These are phyloP conservation scores for Rhingia rostrata DNA, from an alignment of 2,888 invertebrate species.

Conservation along the genomic window DNA sequence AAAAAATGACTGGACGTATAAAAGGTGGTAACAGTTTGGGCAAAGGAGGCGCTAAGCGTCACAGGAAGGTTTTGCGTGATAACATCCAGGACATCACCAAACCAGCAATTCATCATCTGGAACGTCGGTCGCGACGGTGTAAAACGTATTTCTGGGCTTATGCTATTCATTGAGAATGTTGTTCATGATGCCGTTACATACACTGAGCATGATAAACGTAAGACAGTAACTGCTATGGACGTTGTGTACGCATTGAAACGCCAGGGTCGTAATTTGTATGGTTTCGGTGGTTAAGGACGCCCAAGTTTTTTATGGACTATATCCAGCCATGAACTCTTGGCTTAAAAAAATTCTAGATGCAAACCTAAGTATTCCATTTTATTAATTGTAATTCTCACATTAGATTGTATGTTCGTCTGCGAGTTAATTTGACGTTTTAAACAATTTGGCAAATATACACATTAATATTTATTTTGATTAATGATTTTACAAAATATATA, in stretches of 20 bases:
- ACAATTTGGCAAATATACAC: too few species aligned
- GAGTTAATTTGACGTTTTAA: too few species aligned
- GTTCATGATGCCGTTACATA: constrained; percentile 93
- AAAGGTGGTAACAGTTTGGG: constrained; percentile 91
- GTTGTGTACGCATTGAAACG: constrained; percentile 93
- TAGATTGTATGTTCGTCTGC: constrained; percentile 44
- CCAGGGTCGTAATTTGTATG: constrained; percentile 91
- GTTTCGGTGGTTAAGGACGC: constrained; percentile 87
- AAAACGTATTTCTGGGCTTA: constrained; percentile 89
- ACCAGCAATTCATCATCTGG: constrained; percentile 90
- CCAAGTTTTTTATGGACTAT: neutral
- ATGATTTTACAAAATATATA: too few species aligned
- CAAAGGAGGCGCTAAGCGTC: constrained; percentile 92
- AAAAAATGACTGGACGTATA: constrained; percentile 90
- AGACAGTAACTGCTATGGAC: constrained; percentile 95
- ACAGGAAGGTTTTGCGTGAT: constrained; percentile 91
- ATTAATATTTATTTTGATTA: too few species aligned
- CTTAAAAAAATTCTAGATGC: constrained; percentile 37
- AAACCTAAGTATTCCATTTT: constrained; percentile 61
- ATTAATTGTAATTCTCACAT: constrained; percentile 41
- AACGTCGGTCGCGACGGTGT: constrained; percentile 88
- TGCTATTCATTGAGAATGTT: constrained; percentile 91
- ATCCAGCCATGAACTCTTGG: too few species aligned
- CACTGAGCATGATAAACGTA: constrained; percentile 93
- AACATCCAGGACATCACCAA: constrained; percentile 92